Conservation (phyloP, 2,888 invertebrate species). For the Zygogramma bicolorata region DNA sequence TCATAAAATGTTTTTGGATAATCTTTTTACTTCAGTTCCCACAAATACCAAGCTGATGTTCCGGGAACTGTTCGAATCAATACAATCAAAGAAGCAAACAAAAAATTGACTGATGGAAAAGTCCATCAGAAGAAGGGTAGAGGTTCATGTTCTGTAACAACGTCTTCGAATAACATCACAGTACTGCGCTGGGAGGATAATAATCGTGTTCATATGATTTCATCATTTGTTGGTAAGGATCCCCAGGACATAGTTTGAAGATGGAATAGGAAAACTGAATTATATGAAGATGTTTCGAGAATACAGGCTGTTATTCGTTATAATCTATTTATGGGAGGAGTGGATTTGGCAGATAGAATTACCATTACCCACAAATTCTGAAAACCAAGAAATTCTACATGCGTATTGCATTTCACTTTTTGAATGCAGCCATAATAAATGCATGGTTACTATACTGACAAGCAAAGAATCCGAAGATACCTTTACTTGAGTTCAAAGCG, state of each 20-base stretch:
- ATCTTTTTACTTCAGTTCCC: constrained; percentile 15
- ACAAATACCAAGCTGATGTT: constrained; percentile 11
- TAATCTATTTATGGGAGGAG: constrained; percentile 24
- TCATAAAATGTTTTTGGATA: constrained; percentile 29
- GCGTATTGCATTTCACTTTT: constrained; percentile 29
- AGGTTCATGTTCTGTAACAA: constrained; percentile 26
- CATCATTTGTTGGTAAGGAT: not conserved
- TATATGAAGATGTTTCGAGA: constrained; percentile 25
- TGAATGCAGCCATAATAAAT: not conserved
- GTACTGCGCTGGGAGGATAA: constrained; percentile 32
- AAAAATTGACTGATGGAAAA: constrained; percentile 13
- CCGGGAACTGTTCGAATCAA: constrained; percentile 16
- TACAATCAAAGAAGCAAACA: constrained; percentile 2
- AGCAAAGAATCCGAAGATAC: constrained; percentile 20
- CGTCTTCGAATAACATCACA: constrained; percentile 33
- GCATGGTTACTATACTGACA: constrained; percentile 19
- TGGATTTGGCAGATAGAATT: constrained; percentile 30
- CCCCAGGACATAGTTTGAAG: constrained; percentile 28
- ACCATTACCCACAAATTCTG: constrained; percentile 30
- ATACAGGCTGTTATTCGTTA: constrained; percentile 23
- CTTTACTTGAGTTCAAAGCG: constrained; percentile 32
- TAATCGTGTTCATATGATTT: constrained; percentile 22
- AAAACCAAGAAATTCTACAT: constrained; percentile 30
- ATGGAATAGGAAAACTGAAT: constrained; percentile 35
- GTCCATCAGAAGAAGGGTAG: constrained; percentile 10